Base-by-base conservation (phyloP, 2,797 vertebrate genomes). In the Danionella dracula region DNA sequence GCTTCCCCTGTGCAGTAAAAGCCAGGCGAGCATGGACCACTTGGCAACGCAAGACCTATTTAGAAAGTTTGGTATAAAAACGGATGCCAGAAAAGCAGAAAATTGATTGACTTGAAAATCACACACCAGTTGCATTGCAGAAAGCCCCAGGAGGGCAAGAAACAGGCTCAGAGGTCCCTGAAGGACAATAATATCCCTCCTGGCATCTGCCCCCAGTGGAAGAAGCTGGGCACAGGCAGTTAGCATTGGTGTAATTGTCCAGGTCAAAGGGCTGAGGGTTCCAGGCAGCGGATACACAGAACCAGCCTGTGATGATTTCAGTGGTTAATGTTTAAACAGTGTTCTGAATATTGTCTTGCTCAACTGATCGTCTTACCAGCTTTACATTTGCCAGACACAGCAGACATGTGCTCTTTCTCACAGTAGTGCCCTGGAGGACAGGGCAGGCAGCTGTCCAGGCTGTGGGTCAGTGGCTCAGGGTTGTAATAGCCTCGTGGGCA, bases 401-500 rank as follows among this genome's bases (percentile, higher is more conserved):
- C 76, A 1, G 90, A 92, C 72, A 97, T 84, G 63, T 88, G 91
- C 79, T 98, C 94, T 77, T 90, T 88, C 48, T 93, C 90, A 17
- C 95, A 97, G 87, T 90, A 95, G 83, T 94, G 89, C 35, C 95
- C 94, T 3, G 94, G 90, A 0, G 90, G 92, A 69, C 95, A 99
- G 31, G 94, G 94, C 65, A 98, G 84, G 81, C 96, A 97, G 83
- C 95, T 94, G 71, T 99, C 96, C 84, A 96, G 75, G 76, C 91
- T 98, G 75, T 96, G 94, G 37, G 91, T 90, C 91, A 91, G 87
- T n/a, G 83, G 76, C 60, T 99, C 95, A 0, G 94, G 95, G 83
- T 98, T 98, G 77, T 93, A 99, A 85, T 98, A 98, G 31, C 96
- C 94, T 23, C 92, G 89, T 37, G 96, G 94, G 71, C 96, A 98